Evolutionary conservation across 2,888 invertebrate genomes (phyloP).

Genomic region (Alloscopus bannaensis): DNA sequence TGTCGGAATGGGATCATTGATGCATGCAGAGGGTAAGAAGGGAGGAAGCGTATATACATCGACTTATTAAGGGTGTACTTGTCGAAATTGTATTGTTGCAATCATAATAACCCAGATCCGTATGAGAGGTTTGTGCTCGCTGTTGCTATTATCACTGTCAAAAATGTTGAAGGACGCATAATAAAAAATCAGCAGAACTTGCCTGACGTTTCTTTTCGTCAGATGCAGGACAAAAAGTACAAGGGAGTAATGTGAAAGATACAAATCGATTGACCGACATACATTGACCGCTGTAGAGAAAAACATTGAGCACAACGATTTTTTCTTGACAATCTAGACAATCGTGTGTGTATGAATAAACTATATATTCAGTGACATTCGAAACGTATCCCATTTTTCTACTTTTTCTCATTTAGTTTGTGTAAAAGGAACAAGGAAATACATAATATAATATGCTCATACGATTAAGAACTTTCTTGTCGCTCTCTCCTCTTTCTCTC

Average conservation of each 20-base stretch:
- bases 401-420: conserved; percentile 33
- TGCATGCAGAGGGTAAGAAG: conserved; percentile 16
- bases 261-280: conserved; percentile 39
- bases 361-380: background rate
- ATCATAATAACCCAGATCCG: conserved; percentile 27
- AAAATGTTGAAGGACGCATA: conserved; percentile 20
- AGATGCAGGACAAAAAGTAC: conserved; percentile 8
- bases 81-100: conserved; percentile 18
- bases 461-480: conserved; percentile 21
- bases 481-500: conserved; percentile 39
- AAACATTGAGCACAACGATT: background rate
- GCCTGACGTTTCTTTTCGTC: conserved; percentile 1
- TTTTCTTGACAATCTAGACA: background rate
- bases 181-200: conserved; percentile 14
- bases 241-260: conserved; percentile 13
- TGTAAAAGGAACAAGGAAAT: conserved; percentile 47
- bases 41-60: conserved; percentile 13
- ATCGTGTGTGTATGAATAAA: background rate
- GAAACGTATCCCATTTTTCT: conserved; percentile 14
- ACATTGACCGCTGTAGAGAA: conserved; percentile 7
- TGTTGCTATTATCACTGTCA: background rate
- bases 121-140: conserved; percentile 15
- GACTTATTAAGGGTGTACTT: conserved; percentile 1
- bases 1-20: conserved; percentile 48
- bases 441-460: background rate